Conservation (phyloP, 1,140 invertebrate genomes). For the Drosophila trapezifrons region DNA sequence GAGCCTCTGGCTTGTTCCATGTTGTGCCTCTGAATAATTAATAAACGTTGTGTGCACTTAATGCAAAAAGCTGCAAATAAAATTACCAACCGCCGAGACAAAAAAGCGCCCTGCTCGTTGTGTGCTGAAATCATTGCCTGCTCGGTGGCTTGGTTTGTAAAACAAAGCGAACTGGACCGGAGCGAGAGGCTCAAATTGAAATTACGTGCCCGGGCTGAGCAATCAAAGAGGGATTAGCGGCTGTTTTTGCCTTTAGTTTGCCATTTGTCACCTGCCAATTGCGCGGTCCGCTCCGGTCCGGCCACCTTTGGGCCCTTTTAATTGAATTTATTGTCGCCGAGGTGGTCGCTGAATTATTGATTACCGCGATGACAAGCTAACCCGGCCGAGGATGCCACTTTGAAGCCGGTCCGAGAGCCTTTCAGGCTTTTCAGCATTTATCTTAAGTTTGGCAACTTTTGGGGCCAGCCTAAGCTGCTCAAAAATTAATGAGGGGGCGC, state of each 20-base stretch:
- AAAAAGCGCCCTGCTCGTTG: constrained; percentile 28
- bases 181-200: constrained; percentile 56
- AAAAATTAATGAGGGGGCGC: constrained; percentile 68
- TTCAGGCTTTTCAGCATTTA: constrained; percentile 47
- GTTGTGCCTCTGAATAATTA: constrained; percentile 64
- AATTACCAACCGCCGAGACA: constrained; percentile 60
- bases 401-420: constrained; percentile 6
- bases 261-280: constrained; percentile 56
- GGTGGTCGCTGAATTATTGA: constrained; percentile 62
- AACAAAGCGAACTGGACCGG: constrained; percentile 35
- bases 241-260: constrained; percentile 38
- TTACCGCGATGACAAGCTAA: constrained; percentile 59
- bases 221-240: constrained; percentile 71
- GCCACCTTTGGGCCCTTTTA: constrained; percentile 64
- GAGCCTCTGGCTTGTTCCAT: constrained; percentile 10
- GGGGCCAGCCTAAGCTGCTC: constrained; percentile 39
- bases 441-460: constrained; percentile 64
- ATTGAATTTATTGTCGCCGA: constrained; percentile 66
- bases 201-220: constrained; percentile 67
- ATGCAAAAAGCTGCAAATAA: constrained; percentile 72
- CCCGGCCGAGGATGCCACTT: constrained; percentile 22
- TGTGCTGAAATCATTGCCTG: constrained; percentile 35
- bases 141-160: not conserved
- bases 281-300: not conserved
- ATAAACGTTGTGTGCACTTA: constrained; percentile 75